Evolutionary conservation across 1,140 invertebrate genomes (phyloP).

Genomic region (Neotoxoptera formosana): DNA sequence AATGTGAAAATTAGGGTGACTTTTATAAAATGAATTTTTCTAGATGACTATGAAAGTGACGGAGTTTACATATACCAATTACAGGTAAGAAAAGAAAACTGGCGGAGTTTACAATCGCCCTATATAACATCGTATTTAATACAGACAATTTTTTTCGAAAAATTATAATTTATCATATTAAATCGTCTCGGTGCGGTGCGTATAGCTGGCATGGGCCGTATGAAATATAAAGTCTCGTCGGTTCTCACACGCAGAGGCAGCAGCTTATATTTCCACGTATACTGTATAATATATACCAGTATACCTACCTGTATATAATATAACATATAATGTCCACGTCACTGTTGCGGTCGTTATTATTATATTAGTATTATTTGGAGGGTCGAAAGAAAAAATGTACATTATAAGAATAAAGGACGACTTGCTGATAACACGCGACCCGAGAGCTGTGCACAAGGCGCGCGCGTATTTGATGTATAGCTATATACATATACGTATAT

Average conservation of each 20-base stretch:
- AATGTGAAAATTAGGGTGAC: too few relatives aligned
- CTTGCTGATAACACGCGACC: neutral
- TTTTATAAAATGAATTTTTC: too few relatives aligned
- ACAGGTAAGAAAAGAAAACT: too few relatives aligned
- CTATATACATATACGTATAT: too few relatives aligned
- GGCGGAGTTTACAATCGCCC: too few relatives aligned
- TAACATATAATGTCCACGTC: neutral
- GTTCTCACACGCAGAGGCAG: neutral
- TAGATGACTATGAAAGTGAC: too few relatives aligned
- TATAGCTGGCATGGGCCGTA: neutral
- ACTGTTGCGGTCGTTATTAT: neutral
- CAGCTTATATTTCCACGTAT: neutral
- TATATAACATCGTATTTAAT: neutral
- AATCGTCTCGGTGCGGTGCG: too few relatives aligned
- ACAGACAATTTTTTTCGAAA: neutral
- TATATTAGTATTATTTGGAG: constrained; percentile 4
- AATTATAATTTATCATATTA: too few relatives aligned
- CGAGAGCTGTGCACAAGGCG: neutral
- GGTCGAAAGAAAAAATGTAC: constrained; percentile 15
- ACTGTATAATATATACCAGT: too few relatives aligned
- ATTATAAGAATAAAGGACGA: neutral
- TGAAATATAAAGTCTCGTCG: neutral
- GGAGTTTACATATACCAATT: too few relatives aligned
- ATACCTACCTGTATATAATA: neutral
- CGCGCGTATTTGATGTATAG: neutral